These are phyloP conservation scores for Atta colombica DNA, from an alignment of 1,140 invertebrate genomes.

Conservation along the genomic window DNA sequence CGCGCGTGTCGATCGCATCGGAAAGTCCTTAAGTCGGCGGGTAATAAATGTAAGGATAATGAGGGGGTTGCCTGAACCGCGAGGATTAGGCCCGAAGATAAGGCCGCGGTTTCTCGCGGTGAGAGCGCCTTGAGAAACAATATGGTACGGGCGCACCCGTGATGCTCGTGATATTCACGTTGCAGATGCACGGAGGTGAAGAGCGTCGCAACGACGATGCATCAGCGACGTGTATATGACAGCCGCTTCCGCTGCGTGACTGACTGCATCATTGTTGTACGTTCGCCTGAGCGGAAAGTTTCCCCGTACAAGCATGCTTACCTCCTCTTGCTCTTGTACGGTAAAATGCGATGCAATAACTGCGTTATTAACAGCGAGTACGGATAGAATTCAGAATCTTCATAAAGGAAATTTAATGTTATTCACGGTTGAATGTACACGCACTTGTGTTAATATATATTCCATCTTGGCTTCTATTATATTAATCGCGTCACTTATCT, in stretches of 20 bases:
- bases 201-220: constrained; percentile 30
- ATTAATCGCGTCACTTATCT: neutral
- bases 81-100: constrained; percentile 73
- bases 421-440: neutral
- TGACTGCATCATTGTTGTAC: constrained; percentile 52
- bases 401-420: constrained; percentile 20
- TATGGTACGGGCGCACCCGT: neutral
- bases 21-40: constrained; percentile 69
- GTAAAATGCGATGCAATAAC: constrained; percentile 28
- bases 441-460: constrained; percentile 17
- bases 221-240: constrained; percentile 24
- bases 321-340: neutral
- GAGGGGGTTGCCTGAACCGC: constrained; percentile 61
- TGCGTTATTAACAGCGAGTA: constrained; percentile 12
- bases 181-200: constrained; percentile 37
- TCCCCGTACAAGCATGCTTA: neutral
- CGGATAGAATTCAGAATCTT: neutral
- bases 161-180: constrained; percentile 16
- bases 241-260: constrained; percentile 43
- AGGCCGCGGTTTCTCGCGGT: constrained; percentile 53
- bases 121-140: constrained; percentile 59
- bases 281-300: constrained; percentile 34
- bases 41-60: constrained; percentile 78
- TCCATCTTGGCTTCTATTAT: neutral
- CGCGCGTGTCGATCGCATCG: constrained; percentile 75